These are phyloP conservation scores for Agelaius phoeniceus DNA, from an alignment of 2,113 vertebrate species.

Conservation along the genomic window DNA sequence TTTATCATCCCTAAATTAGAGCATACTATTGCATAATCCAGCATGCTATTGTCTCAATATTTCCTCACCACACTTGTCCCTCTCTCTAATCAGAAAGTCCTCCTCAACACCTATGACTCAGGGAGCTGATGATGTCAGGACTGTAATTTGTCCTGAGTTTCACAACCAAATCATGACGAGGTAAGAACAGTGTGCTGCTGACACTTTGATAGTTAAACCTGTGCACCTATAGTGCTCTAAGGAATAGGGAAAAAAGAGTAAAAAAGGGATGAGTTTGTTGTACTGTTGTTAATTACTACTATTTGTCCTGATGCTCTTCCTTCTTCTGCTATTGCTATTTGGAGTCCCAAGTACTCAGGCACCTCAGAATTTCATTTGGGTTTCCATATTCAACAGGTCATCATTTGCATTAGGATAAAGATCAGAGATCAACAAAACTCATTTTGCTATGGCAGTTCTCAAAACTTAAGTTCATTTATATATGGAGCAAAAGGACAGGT, in stretches of 20 bases:
- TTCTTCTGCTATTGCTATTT: neutral
- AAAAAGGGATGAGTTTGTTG: neutral
- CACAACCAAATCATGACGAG: fast-evolving
- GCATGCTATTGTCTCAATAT: neutral
- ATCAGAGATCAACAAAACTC: neutral
- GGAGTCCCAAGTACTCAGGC: neutral
- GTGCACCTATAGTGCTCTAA: neutral
- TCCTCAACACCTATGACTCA: neutral
- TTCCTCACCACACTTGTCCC: neutral
- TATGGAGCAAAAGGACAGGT: fast-evolving
- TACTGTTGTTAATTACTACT: neutral
- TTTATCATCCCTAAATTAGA: neutral
- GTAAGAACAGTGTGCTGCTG: neutral
- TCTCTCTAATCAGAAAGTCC: neutral
- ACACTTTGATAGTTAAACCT: neutral
- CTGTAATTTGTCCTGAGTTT: neutral
- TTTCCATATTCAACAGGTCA: neutral
- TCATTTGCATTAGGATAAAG: neutral
- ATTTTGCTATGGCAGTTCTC: neutral
- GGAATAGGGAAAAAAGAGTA: neutral
- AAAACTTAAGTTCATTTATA: neutral
- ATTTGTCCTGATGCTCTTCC: neutral
- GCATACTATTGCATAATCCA: neutral
- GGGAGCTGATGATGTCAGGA: neutral
- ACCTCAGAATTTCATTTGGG: neutral